Evolutionary conservation across 1,140 invertebrate genomes (phyloP), one percentile per base, ranked within the genome.

Genomic region (Brachionus rotundiformis): DNA sequence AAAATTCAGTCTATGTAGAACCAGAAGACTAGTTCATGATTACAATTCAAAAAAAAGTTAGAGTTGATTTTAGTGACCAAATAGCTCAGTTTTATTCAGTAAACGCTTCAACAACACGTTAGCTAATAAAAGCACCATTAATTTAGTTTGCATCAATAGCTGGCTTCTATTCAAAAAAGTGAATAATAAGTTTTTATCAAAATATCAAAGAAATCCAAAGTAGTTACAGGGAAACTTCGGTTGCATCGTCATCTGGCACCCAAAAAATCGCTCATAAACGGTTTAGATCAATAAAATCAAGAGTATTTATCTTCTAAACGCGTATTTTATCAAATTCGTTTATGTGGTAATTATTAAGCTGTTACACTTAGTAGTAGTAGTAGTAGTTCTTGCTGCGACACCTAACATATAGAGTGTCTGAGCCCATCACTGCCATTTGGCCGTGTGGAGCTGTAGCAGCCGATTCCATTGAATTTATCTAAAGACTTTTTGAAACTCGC

Each of bases 221-320:
- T 6, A 61, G 25, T 61, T 61, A 61, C 59, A 61, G 25, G 25
- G 25, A 31, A 65, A 29, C 4, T 29, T 31, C 61, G 0, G 25
- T 65, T 65, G 13, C 61, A 65, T 3, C 25, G 23, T 27, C 16
- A 4, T 19, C 23, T 19, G 59, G 59, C 16, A 19, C 23, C 59
- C 59, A 16, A 2, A 63, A 63, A 5, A 63, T 16, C 59, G 59
- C 16, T 5, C 8, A 23, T 63, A 63, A 63, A 27, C 23, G 3
- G 23, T 10, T 27, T 63, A 5, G 27, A 23, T 63, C 23, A 27
- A 19, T 2, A 63, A 63, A 63, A 63, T 27, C 59, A 63, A 63
- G 59, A 63, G 59, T 25, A 63, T 63, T 63, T 63, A 27, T 63
- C 59, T 2, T 13, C 59, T 63, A 63, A 63, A 63, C 59, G 59